Base-by-base conservation (phyloP, 2,888 invertebrate species). In the Emmelina monodactyla region DNA sequence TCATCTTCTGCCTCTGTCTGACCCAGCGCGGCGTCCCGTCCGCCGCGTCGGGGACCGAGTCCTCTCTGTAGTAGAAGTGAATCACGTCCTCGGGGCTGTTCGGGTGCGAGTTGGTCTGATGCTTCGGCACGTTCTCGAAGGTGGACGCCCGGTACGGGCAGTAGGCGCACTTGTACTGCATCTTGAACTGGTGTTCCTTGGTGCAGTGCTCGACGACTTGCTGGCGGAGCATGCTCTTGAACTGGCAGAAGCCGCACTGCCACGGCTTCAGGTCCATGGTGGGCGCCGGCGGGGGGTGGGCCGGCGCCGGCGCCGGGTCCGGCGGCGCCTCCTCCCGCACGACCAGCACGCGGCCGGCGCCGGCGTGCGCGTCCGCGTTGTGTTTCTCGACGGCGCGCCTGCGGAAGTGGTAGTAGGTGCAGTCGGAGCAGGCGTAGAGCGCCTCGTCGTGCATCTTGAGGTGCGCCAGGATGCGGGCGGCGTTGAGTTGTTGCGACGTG, bases 381-480 rank as follows among this genome's bases (percentile, higher is more conserved):
- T 92, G 92, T 15, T 84, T 82, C 40, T 91, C 90, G 2, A 91
- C 78, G 5, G 83, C 64, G 31, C 81, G 70, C 28, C 75, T 83
- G 44, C 82, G 83, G 53, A 84, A 83, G 58, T 89, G 87, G 44
- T 87, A 81, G 56, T 85, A 86, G 22, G 72, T 55, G 53, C 93
- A 93, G 40, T 78, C 67, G 0, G 85, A 82, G 62, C 92, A 94
- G 46, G 87, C 88, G 62, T 85, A 91, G 22, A 94, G 64, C 38
- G 82, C 82, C 4, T 79, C 69, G 43, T 89, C 90, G 64, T 94
- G 93, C 69, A 88, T 84, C 53, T 87, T 85, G 39, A 92, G 75
- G 63, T 94, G 94, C 32, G 83, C 76, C 9, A 88, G 62, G 37
- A 92, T 83, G 40, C 85, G 81, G n/a, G 85, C 81, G 2, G 86